Evolutionary conservation across 1,140 invertebrate genomes (phyloP), one percentile per base, ranked within the genome.

Genomic region (Plectus sambesii): DNA sequence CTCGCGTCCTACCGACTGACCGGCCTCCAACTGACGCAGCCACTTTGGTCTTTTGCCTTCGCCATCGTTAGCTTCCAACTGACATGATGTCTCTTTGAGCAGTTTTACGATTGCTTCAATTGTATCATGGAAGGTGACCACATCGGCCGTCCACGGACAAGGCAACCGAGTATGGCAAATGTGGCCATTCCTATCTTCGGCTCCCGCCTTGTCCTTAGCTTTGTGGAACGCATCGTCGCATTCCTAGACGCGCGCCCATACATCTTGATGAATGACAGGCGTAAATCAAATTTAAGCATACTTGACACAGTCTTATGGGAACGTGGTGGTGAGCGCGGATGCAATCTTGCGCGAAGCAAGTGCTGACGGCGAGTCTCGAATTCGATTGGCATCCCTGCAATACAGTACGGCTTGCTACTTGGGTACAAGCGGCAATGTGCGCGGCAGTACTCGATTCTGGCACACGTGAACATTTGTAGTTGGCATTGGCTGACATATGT

Each of bases 291-390:
- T n/a, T n/a, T n/a, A n/a, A n/a, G 17, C 40, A 20, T 42, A 60
- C 68, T 87, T 85, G 55, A 79, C 76, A 70, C 87, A 99, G 70
- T 88, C 93, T 25, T 87, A 79, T 50, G 92, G 93, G 93, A 68
- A 86, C 82, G 68, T 92, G 90, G 19, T 85, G 82, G 71, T 98
- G 97, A 60, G 86, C 89, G 68, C 83, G 87, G 12, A 87, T 86
- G 72, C 93, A 99, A 71, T 96, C 90, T 33, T 82, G 83, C 8
- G 87, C 87, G 73, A 97, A 98, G 68, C 93, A 99, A 24, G 93
- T 88, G 15, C 85, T 87, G 42, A 89, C 81, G 1, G 90, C 89
- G n/a, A 84, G 81, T 70, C 93, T 93, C 51, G 93, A 85, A 6
- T 78, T 78, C 0, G 85, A 84, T 45, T 85, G 79, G 70, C 93